Conservation (phyloP, 2,888 invertebrate species). For the Peribatodes rhomboidaria region DNA sequence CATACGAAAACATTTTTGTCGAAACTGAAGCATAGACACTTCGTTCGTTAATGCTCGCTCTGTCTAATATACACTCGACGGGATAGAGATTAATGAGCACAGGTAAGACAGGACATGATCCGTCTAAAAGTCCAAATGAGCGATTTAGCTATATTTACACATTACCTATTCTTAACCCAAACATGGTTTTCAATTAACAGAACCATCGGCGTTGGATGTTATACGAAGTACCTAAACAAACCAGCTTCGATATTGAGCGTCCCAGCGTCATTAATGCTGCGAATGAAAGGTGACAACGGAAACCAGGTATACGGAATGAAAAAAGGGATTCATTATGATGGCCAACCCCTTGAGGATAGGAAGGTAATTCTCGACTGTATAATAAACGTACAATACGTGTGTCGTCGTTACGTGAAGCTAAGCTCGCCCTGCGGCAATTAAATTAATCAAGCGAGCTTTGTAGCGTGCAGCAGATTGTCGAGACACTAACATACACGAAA, state of each 20-base stretch:
- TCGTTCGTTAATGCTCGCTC: too few relatives aligned
- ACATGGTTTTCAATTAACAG: constrained; percentile 35
- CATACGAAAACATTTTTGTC: too few relatives aligned
- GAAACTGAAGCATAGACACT: too few relatives aligned
- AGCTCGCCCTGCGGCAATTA: constrained; percentile 52
- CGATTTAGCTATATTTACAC: not conserved
- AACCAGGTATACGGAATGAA: constrained; percentile 45
- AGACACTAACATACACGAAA: constrained; percentile 49
- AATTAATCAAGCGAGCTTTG: constrained; percentile 60
- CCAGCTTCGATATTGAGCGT: constrained; percentile 38
- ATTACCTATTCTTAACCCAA: constrained; percentile 10
- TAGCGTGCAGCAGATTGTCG: constrained; percentile 54
- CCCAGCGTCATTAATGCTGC: constrained; percentile 39
- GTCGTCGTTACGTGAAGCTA: constrained; percentile 45
- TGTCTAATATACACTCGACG: too few relatives aligned
- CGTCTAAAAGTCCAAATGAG: too few relatives aligned
- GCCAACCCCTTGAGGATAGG: constrained; percentile 47
- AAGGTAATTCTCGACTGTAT: constrained; percentile 45
- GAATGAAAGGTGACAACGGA: constrained; percentile 47
- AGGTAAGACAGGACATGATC: too few relatives aligned
- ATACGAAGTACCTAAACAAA: constrained; percentile 38
- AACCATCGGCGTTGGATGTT: constrained; percentile 18
- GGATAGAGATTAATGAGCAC: too few relatives aligned
- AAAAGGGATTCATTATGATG: constrained; percentile 50
- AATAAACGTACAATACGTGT: constrained; percentile 46